Evolutionary conservation across 2,797 vertebrate species (phyloP).

Genomic region (Parambassis ranga): DNA sequence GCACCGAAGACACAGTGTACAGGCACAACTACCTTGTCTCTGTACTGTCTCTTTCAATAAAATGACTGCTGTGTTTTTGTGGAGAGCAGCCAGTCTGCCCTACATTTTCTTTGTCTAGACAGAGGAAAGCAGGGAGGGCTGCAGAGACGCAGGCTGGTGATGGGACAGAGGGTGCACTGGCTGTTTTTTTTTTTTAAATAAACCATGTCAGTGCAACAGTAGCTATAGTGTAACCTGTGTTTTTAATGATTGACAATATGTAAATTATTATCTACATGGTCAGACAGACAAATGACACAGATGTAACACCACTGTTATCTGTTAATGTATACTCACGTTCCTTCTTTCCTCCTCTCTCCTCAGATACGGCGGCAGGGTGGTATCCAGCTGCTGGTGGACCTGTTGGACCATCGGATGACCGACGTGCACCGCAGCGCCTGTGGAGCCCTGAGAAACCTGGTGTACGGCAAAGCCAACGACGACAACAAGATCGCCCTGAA

Average conservation of each 20-base stretch:
- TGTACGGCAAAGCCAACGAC: constrained; percentile 96
- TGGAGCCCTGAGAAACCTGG: constrained; percentile 93
- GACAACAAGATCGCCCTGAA: constrained; percentile 99
- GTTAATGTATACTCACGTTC: too few relatives aligned
- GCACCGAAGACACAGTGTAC: neutral
- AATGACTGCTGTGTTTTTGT: constrained; percentile 26
- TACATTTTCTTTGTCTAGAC: constrained; percentile 50
- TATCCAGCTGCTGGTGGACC: constrained; percentile 95
- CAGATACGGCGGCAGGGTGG: constrained; percentile 97
- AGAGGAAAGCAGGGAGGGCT: neutral
- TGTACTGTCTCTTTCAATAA: constrained; percentile 3
- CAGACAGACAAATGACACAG: too few relatives aligned
- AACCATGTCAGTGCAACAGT: neutral
- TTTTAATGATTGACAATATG: neutral
- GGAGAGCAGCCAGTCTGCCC: constrained; percentile 34
- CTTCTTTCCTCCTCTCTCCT: neutral
- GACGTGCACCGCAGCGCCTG: constrained; percentile 98
- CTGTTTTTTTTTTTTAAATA: constrained; percentile 28
- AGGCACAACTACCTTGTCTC: neutral
- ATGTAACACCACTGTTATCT: neutral
- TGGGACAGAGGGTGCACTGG: constrained; percentile 4
- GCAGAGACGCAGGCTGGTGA: neutral
- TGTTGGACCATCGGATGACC: constrained; percentile 95
- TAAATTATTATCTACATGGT: neutral
- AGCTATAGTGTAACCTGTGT: neutral